Base-by-base conservation (phyloP, 2,888 invertebrate species). In the Polia nebulosa region DNA sequence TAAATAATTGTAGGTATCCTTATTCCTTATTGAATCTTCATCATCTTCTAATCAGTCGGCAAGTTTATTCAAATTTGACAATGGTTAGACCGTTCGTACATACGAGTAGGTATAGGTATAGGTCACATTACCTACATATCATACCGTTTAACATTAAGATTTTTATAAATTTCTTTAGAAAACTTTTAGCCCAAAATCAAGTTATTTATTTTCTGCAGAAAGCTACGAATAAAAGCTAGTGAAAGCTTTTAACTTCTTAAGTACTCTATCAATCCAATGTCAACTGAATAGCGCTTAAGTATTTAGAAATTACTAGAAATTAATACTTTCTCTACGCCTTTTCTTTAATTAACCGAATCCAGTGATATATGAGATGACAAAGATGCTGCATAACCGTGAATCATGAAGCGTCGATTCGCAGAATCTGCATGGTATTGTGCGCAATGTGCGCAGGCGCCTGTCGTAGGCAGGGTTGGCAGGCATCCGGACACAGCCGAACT, bases 331-430 rank as follows among this genome's bases (percentile, higher is more conserved):
- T 72, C 68, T 49, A 51, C 36, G 49, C 29, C 67, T 78, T 75
- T 78, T 76, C 72, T 68, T 75, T 62, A 74, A 76, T 68, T 71
- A 76, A 72, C 60, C 9, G 70, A 61, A 47, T 53, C 55, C 73
- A 69, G 76, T 80, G 81, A 85, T 82, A 63, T 64, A 78, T 83
- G 66, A 80, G 82, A 87, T 88, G 87, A 87, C 88, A 87, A 89
- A 87, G 91, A 91, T 89, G 88, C 85, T 84, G 62, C 25, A 56
- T 81, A 86, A 85, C 90, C 90, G 90, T 94, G 93, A 94, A 84
- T 93, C 93, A 94, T 82, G 80, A 82, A 85, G 85, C 82, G 82
- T 73, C 36, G 75, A 75, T 93, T 93, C 92, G 85, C 84, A 81
- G 93, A 92, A 92, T 81, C 76, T 70, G 64, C 60, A 67, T 72